These are phyloP conservation scores for Calliphora vicina DNA, from an alignment of 1,140 invertebrate genomes.

Conservation along the genomic window DNA sequence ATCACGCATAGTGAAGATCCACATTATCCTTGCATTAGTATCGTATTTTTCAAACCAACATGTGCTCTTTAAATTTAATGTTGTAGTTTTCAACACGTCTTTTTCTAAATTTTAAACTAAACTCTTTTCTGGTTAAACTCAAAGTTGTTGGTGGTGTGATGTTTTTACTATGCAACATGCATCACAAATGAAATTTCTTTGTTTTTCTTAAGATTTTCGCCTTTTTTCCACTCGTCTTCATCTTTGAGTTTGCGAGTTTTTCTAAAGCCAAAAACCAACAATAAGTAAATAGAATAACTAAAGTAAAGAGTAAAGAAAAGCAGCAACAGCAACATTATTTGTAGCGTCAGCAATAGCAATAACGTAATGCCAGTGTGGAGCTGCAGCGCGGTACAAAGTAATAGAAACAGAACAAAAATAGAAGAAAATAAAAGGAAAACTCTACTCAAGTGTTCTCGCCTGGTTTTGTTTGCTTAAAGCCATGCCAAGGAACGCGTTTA, in stretches of 20 bases:
- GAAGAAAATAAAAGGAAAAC: neutral
- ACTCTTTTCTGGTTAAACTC: neutral
- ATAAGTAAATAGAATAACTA: neutral
- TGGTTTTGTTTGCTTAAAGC: neutral
- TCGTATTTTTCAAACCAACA: too few species aligned
- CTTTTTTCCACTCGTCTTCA: neutral
- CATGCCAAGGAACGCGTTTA: neutral
- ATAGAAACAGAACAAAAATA: neutral
- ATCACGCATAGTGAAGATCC: too few species aligned
- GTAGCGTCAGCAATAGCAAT: too few species aligned
- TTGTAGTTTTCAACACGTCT: too few species aligned
- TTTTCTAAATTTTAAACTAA: neutral
- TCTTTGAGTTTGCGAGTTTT: neutral
- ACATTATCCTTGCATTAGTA: too few species aligned
- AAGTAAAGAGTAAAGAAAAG: neutral
- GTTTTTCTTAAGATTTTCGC: neutral
- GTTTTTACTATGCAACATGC: slow-evolving; percentile 5
- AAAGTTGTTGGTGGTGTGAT: neutral
- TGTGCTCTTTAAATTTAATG: too few species aligned
- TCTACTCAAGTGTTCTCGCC: neutral
- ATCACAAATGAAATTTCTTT: neutral
- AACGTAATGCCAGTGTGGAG: too few species aligned
- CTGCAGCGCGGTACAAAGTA: neutral
- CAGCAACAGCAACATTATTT: too few species aligned
- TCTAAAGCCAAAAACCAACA: neutral